These are phyloP conservation scores for Dyspetes luteomarginatus DNA, from an alignment of 2,888 invertebrate genomes.

Conservation along the genomic window DNA sequence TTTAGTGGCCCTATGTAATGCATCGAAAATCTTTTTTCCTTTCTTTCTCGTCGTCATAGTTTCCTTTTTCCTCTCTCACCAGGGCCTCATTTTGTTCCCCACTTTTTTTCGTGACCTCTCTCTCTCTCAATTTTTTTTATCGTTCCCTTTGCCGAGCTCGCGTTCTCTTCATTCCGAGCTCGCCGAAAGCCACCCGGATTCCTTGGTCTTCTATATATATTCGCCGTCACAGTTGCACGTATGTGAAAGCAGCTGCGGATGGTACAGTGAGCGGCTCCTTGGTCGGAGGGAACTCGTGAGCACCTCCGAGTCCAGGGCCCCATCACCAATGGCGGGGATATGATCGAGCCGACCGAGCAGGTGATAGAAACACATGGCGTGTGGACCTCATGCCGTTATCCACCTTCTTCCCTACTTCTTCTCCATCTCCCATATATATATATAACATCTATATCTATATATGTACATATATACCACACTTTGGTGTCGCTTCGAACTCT, in stretches of 20 bases:
- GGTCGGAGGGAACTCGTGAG: background rate
- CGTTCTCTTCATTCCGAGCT: slow-evolving; percentile 61
- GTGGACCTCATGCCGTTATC: slow-evolving; percentile 61
- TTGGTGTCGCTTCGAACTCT: background rate
- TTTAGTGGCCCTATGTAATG: no score
- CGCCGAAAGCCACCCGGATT: slow-evolving; percentile 69
- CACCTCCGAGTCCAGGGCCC: slow-evolving; percentile 9
- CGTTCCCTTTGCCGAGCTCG: slow-evolving; percentile 22
- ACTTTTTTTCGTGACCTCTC: no score
- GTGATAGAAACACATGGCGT: slow-evolving; percentile 73
- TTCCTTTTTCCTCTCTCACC: slow-evolving; percentile 12
- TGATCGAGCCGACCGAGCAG: slow-evolving; percentile 64
- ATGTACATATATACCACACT: background rate
- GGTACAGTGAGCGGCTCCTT: background rate
- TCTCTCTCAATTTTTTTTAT: slow-evolving; percentile 8
- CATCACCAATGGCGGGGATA: slow-evolving; percentile 64
- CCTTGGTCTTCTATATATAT: slow-evolving; percentile 60
- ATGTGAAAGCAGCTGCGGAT: slow-evolving; percentile 49
- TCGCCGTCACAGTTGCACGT: slow-evolving; percentile 60
- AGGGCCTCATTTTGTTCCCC: slow-evolving; percentile 24
- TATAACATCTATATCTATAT: no score
- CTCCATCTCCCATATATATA: slow-evolving; percentile 7
- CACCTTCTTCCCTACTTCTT: slow-evolving; percentile 25
- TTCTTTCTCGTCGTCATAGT: slow-evolving; percentile 3
- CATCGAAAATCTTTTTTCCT: slow-evolving; percentile 19